phyloP scores from a whole-genome alignment of 2,797 vertebrate genomes.

The Enteromius thamalakanensis region DNA sequence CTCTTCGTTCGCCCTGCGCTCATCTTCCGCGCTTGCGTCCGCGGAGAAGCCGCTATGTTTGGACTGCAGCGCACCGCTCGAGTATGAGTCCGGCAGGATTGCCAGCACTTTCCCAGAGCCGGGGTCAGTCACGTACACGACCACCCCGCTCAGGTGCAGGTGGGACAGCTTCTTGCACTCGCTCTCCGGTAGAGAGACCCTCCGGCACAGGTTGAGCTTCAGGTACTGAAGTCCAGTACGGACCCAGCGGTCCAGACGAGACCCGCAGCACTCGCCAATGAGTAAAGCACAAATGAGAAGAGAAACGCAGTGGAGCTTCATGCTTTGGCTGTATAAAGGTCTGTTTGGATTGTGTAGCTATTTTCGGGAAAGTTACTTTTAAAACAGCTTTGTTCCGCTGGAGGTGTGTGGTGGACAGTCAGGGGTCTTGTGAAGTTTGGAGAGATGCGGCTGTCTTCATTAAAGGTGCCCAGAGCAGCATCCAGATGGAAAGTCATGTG shows the following conservation, averaged over 20 bases:
- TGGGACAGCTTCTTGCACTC: slow-evolving; percentile 76
- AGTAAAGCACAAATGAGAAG: slow-evolving; percentile 51
- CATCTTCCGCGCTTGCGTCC: slow-evolving; percentile 58
- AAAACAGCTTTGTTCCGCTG: slow-evolving; percentile 15
- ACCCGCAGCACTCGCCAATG: slow-evolving; percentile 45
- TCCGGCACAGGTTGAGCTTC: slow-evolving; percentile 77
- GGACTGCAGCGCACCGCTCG: slow-evolving; percentile 59
- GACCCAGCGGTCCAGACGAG: slow-evolving; percentile 78
- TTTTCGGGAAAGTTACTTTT: slow-evolving; percentile 11
- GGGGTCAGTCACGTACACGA: slow-evolving; percentile 76
- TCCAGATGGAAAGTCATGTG: slow-evolving; percentile 64
- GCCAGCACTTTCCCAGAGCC: slow-evolving; percentile 76
- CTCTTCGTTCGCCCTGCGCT: slow-evolving; percentile 63
- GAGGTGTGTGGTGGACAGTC: slow-evolving; percentile 33
- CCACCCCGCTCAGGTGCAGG: slow-evolving; percentile 73
- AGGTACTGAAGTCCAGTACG: slow-evolving; percentile 78
- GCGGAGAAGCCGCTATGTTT: slow-evolving; percentile 61
- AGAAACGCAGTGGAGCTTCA: slow-evolving; percentile 64
- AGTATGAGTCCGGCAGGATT: slow-evolving; percentile 79
- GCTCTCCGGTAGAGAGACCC: slow-evolving; percentile 72
- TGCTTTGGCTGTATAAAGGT: slow-evolving; percentile 38
- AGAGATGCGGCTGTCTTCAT: slow-evolving; percentile 58
- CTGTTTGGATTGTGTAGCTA: background rate
- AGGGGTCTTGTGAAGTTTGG: slow-evolving; percentile 47
- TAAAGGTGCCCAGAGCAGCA: slow-evolving; percentile 60